Conservation (phyloP, 2,113 vertebrate genomes). For the Saccopteryx leptura region DNA sequence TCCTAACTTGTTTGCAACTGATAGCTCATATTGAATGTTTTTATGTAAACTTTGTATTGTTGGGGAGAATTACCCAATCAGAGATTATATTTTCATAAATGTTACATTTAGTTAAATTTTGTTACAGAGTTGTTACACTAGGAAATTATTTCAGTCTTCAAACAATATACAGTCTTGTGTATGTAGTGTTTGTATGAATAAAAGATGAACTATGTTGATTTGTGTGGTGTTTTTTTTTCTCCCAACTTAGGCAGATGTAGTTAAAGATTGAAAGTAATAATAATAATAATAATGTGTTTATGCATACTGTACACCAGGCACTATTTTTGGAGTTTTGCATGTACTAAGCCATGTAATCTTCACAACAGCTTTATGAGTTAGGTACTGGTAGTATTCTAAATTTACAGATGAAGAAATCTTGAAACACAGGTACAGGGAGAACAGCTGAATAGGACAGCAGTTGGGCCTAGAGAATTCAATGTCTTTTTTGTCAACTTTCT, state of each 20-base stretch:
- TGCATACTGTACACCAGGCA: background rate
- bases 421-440: background rate
- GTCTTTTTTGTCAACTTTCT: slow-evolving; percentile 7
- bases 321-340: background rate
- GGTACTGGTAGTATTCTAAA: background rate
- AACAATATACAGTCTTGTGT: slow-evolving; percentile 98
- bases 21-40: slow-evolving; percentile 99
- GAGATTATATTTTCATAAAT: slow-evolving; percentile 99
- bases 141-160: slow-evolving; percentile 94
- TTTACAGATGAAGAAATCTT: background rate
- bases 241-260: background rate
- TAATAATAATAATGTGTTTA: background rate
- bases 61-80: slow-evolving; percentile 96
- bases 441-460: background rate
- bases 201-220: slow-evolving; percentile 90
- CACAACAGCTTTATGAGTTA: background rate
- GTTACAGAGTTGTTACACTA: slow-evolving; percentile 99
- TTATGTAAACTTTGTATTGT: slow-evolving; percentile 99
- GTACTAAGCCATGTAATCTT: background rate
- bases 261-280: background rate
- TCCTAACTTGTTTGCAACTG: slow-evolving; percentile 97
- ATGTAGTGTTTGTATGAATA: slow-evolving; percentile 99
- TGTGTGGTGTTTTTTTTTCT: slow-evolving; percentile 26
- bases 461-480: background rate
- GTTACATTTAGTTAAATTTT: slow-evolving; percentile 99